Percentiles rank a stretch among this genome's conserved stretches.
Evolutionary conservation across 2,113 vertebrate genomes (phyloP).

Genomic region (Lophura nycthemera): DNA sequence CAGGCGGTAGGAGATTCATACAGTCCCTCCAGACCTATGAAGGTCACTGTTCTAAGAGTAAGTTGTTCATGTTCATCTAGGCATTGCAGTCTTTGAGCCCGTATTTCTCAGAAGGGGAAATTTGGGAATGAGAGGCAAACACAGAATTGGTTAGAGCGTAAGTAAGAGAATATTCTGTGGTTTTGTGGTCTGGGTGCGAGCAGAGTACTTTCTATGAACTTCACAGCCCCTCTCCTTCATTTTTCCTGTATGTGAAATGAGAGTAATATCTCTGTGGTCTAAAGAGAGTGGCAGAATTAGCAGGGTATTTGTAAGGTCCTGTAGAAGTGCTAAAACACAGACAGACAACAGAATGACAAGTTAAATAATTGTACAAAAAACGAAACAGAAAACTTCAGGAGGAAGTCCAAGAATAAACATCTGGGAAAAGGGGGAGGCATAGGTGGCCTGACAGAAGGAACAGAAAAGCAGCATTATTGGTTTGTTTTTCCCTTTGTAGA

Average conservation of each 20-base stretch:
- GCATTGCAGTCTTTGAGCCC: neutral
- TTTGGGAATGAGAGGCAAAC: neutral
- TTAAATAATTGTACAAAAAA: constrained; percentile 1
- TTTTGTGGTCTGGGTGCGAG: neutral
- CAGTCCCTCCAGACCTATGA: neutral
- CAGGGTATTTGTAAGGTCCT: neutral
- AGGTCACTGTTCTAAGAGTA: neutral
- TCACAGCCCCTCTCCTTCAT: neutral
- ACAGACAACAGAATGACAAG: neutral
- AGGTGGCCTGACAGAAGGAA: constrained; percentile 44
- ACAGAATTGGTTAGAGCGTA: neutral
- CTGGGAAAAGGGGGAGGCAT: neutral
- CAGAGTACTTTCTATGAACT: neutral
- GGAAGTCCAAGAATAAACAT: constrained; percentile 9
- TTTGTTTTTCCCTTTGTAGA: constrained; percentile 47
- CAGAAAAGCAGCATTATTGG: constrained; percentile 34
- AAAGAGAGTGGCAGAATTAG: neutral
- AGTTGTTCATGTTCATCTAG: neutral
- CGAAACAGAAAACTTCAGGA: neutral
- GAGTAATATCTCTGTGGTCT: neutral
- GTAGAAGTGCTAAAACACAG: neutral
- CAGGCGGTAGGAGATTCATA: neutral
- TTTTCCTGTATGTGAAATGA: neutral
- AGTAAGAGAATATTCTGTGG: neutral
- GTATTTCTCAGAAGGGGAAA: neutral